phyloP scores from a whole-genome alignment of 2,888 invertebrate genomes.

The Limnephilus rhombicus region DNA sequence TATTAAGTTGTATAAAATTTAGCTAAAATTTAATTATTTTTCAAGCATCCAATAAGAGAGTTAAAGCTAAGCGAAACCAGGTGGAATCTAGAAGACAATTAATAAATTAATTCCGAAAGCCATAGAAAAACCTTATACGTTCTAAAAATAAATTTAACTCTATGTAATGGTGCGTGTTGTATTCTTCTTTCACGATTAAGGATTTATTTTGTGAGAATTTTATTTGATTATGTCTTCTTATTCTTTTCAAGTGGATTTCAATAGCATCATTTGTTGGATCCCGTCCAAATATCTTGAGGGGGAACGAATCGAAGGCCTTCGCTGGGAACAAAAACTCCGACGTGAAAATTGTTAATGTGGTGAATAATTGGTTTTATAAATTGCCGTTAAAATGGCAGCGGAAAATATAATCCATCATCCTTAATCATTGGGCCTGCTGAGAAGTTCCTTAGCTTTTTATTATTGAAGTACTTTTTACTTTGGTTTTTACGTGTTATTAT shows the following conservation, averaged over 20 bases:
- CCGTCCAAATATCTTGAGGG: conserved; percentile 15
- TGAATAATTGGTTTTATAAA: conserved; percentile 47
- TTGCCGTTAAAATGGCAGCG: conserved; percentile 34
- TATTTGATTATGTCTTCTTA: neutral
- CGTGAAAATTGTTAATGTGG: conserved; percentile 39
- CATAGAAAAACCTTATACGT: neutral
- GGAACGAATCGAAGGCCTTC: conserved; percentile 34
- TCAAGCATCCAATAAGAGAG: no score
- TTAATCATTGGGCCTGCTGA: neutral
- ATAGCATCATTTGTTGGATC: conserved; percentile 22
- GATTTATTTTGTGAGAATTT: neutral
- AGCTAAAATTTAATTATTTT: no score
- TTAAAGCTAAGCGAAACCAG: no score
- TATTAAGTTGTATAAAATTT: no score
- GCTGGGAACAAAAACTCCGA: conserved; percentile 12
- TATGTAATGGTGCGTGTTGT: neutral
- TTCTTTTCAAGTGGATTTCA: neutral
- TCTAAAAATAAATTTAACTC: neutral
- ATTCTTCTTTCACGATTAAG: neutral
- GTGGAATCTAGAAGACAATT: no score
- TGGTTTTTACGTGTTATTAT: neutral
- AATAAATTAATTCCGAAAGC: neutral
- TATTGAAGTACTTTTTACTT: neutral
- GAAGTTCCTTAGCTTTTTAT: neutral
- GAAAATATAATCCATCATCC: neutral